Evolutionary conservation across 2,888 invertebrate genomes (phyloP).

Genomic region (Calliopum simillimum): DNA sequence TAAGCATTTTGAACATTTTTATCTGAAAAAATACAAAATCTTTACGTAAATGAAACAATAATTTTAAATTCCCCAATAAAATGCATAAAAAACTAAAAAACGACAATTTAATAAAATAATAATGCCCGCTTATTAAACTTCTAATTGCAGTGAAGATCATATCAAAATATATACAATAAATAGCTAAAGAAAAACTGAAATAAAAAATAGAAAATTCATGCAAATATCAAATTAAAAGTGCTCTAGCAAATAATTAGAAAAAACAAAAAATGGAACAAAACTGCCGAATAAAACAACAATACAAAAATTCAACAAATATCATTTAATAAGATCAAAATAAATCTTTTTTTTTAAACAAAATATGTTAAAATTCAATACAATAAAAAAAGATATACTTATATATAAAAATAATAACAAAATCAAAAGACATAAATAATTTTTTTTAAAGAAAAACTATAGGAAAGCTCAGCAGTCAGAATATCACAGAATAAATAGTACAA

Average conservation of each 20-base stretch:
- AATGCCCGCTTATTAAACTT: no score
- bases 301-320: slow-evolving; percentile 16
- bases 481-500: not conserved
- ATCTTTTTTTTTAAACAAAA: slow-evolving; percentile 7
- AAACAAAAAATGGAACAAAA: slow-evolving; percentile 14
- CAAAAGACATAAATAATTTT: no score
- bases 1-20: no score
- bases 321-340: slow-evolving; percentile 6
- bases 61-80: no score
- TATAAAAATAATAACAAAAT: not conserved
- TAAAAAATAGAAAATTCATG: slow-evolving; percentile 13
- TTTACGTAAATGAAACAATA: no score
- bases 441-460: not conserved
- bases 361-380: not conserved
- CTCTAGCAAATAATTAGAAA: slow-evolving; percentile 9
- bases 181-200: not conserved
- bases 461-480: not conserved
- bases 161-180: not conserved
- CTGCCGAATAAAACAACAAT: slow-evolving; percentile 14
- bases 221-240: slow-evolving; percentile 23
- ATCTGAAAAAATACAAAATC: no score
- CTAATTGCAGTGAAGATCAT: not conserved
- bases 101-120: no score
- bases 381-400: not conserved
- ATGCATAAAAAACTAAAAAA: no score